phyloP scores from a whole-genome alignment of 2,113 vertebrate genomes.

The Microcebus tavaratra region DNA sequence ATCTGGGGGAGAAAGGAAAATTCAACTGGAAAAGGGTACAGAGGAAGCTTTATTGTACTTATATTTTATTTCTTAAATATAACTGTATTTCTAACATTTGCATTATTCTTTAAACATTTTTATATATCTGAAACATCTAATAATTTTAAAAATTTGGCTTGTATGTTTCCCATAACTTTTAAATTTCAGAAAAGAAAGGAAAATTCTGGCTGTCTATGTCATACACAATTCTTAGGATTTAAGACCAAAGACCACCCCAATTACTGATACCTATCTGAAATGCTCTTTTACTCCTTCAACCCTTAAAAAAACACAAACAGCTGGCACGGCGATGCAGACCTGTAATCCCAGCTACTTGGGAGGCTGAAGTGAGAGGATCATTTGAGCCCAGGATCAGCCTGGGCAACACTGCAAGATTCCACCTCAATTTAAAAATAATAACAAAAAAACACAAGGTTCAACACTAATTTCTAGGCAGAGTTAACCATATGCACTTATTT shows the following conservation, averaged over 20 bases:
- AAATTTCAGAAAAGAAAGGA: background rate
- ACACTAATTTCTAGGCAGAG: background rate
- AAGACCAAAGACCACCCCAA: background rate
- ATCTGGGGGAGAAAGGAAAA: background rate
- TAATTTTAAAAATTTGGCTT: background rate
- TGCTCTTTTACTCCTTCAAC: background rate
- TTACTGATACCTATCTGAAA: background rate
- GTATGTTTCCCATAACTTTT: background rate
- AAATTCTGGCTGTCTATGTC: background rate
- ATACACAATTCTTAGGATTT: background rate
- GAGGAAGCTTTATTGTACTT: background rate
- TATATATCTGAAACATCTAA: background rate
- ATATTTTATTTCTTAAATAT: constrained; percentile 15
- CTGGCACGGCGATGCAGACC: too few species aligned
- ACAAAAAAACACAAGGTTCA: background rate
- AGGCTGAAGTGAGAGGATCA: too few species aligned
- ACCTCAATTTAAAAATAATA: too few species aligned
- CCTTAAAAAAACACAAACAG: background rate
- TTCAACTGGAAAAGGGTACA: background rate
- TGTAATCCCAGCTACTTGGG: too few species aligned
- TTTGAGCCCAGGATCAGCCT: too few species aligned
- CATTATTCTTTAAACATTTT: background rate
- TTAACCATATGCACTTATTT: background rate
- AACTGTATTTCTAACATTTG: background rate
- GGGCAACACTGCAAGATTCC: too few species aligned